Evolutionary conservation across 2,113 vertebrate genomes (phyloP), one percentile per base, ranked within the genome.

Genomic region (Todiramphus chloris): DNA sequence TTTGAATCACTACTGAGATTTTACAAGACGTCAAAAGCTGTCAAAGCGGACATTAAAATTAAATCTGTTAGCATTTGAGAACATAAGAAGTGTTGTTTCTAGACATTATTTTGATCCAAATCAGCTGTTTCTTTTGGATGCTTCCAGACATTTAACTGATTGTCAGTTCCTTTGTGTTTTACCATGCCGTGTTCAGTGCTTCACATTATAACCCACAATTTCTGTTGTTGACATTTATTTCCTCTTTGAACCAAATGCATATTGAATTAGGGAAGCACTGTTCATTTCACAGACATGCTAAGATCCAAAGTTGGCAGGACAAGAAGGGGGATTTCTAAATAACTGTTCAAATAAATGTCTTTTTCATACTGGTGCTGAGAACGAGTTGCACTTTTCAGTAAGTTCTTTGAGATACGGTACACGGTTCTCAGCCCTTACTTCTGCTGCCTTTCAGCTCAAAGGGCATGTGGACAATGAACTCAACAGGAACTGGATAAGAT

Each of bases 61-160:
- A 70, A 89, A 86, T 73, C 67, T 92, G 9, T 73, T 89, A 28
- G 59, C 48, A 27, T 83, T 79, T 85, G 19, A 83, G 76, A 83
- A 86, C 16, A 11, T 48, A 46, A 60, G 59, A 78, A 60, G 6
- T 93, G 86, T 74, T 89, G 68, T 80, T 90, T 77, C 76, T 62
- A 94, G 83, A 87, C 56, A 5, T 74, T 62, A 41, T 94, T 95
- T 86, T 83, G 89, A 94, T 96, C 79, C 60, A 74, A 20, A 90
- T 93, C 75, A 95, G 83, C 88, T 90, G 44, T 25, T 87, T 83
- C 67, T 68, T 94, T 79, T 85, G 24, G 72, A n/a, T 60, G 20
- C 78, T 92, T 85, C 72, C 63, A 93, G 72, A 53, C 83, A 58
- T 77, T 66, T 53, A 86, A 67, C 37, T 92, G 72, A 69, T 83